Evolutionary conservation across 2,888 invertebrate species (phyloP).

Genomic region (Hesperia comma): DNA sequence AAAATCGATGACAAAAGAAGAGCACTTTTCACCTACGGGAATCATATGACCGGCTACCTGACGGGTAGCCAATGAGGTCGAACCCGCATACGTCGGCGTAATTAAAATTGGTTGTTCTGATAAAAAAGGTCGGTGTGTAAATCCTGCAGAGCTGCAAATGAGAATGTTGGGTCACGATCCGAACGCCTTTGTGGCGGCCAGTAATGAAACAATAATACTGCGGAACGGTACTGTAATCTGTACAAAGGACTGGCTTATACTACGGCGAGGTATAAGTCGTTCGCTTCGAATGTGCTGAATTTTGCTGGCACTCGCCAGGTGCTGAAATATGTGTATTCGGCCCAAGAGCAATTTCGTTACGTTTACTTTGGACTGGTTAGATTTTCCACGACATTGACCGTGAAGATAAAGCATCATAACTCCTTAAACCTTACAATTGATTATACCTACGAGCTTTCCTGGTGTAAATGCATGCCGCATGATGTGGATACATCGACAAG

Average conservation of each 20-base stretch:
- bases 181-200: conserved; percentile 31
- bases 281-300: background rate
- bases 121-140: conserved; percentile 33
- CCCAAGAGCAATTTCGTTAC: too few species aligned
- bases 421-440: too few species aligned
- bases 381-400: too few species aligned
- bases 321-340: background rate
- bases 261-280: background rate
- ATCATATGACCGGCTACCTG: conserved; percentile 31
- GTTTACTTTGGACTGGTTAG: too few species aligned
- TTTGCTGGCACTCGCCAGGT: background rate
- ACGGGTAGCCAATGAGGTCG: conserved; percentile 23
- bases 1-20: conserved; percentile 10
- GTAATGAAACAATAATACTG: conserved; percentile 36
- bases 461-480: too few species aligned
- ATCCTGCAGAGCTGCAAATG: conserved; percentile 31
- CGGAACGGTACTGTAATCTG: conserved; percentile 16
- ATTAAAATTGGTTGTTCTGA: conserved; percentile 38
- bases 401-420: too few species aligned
- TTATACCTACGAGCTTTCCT: too few species aligned
- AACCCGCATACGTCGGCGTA: conserved; percentile 24
- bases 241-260: conserved; percentile 17
- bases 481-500: too few species aligned
- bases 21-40: conserved; percentile 14
- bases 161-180: conserved; percentile 34